phyloP scores from a whole-genome alignment of 2,888 invertebrate genomes.

The Ypsolopha scabrella region DNA sequence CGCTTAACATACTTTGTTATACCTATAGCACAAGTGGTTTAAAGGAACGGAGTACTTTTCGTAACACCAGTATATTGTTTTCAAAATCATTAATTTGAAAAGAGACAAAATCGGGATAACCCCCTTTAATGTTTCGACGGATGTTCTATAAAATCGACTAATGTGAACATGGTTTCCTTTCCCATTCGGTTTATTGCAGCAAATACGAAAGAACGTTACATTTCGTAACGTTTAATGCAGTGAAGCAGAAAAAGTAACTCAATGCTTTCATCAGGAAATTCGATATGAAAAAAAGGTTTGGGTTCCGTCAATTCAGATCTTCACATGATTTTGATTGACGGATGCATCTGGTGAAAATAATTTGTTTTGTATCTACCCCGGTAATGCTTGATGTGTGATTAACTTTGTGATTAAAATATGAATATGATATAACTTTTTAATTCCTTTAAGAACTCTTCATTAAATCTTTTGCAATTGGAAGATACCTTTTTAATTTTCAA shows the following conservation, averaged over 20 bases:
- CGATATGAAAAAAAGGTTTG: conserved; percentile 17
- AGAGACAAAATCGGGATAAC: background rate
- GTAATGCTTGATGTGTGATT: background rate
- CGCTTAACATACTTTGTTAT: no score
- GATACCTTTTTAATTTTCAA: no score
- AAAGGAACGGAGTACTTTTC: no score
- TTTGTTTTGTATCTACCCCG: conserved; percentile 26
- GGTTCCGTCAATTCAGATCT: conserved; percentile 23
- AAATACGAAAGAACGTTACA: background rate
- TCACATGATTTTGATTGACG: conserved; percentile 31
- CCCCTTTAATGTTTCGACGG: background rate
- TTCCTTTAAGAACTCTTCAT: background rate
- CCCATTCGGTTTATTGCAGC: no score
- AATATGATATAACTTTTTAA: background rate
- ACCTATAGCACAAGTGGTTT: no score
- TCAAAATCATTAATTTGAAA: no score
- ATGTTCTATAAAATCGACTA: no score
- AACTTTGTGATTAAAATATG: background rate
- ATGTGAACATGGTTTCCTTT: no score
- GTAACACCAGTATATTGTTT: no score
- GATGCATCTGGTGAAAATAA: conserved; percentile 32
- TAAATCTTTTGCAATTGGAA: no score
- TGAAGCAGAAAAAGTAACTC: conserved; percentile 20
- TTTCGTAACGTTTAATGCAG: background rate
- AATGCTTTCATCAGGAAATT: conserved; percentile 30